These are phyloP conservation scores for Drosophila simulans DNA, from an alignment of 1,140 invertebrate species.

Conservation along the genomic window DNA sequence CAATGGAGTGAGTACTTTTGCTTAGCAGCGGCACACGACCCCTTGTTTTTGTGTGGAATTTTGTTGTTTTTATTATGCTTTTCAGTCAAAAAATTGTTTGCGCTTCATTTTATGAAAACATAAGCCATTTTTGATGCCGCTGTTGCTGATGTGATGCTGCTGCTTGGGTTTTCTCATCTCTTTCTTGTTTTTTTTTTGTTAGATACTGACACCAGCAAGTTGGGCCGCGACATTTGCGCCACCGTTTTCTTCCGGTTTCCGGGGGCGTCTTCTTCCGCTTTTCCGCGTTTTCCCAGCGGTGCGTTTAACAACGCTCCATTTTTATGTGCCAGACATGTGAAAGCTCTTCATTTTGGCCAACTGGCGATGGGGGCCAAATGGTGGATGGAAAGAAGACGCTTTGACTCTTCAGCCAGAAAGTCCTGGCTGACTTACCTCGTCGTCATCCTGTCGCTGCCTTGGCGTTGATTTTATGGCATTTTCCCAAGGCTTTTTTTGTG, in stretches of 20 bases:
- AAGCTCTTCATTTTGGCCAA: conserved; percentile 73
- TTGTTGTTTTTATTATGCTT: conserved; percentile 75
- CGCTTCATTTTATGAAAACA: conserved; percentile 82
- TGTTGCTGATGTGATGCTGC: conserved; percentile 31
- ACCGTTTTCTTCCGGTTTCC: conserved; percentile 26
- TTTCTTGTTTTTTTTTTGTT: conserved; percentile 10
- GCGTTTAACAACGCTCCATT: conserved; percentile 80
- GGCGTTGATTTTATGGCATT: conserved; percentile 79
- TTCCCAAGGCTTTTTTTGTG: conserved; percentile 51
- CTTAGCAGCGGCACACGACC: conserved; percentile 7
- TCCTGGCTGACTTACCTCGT: conserved; percentile 60
- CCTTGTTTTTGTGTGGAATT: conserved; percentile 42
- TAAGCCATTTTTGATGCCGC: conserved; percentile 76
- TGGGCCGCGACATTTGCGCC: conserved; percentile 48
- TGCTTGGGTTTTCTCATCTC: not conserved
- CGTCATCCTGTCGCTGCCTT: conserved; percentile 57
- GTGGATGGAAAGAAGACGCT: conserved; percentile 30
- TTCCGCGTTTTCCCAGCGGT: conserved; percentile 65
- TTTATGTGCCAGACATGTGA: conserved; percentile 81
- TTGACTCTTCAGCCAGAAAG: conserved; percentile 19
- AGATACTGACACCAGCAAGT: conserved; percentile 74
- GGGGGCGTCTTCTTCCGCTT: conserved; percentile 21
- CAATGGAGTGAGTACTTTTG: conserved; percentile 28
- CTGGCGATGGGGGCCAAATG: not conserved
- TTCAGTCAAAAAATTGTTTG: conserved; percentile 79